Evolutionary conservation across 2,797 vertebrate species (phyloP).

Genomic region (Catamblyrhynchus diadema): DNA sequence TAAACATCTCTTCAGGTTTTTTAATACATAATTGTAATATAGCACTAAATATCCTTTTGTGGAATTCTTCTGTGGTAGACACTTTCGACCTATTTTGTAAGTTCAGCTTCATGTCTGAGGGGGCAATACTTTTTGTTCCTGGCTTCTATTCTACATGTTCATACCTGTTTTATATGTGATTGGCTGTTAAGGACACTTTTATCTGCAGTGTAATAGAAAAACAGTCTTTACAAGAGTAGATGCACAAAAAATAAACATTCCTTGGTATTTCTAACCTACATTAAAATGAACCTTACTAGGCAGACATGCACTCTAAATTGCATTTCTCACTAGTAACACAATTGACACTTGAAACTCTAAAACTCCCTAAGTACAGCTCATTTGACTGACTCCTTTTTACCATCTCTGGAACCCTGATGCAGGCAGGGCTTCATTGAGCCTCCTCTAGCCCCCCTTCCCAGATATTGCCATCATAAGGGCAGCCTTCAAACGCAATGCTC

Average conservation of each 20-base stretch:
- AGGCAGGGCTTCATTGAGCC: background rate
- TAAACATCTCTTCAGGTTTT: background rate
- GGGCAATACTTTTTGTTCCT: background rate
- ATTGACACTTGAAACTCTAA: background rate
- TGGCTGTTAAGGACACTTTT: background rate
- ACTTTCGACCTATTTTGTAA: background rate
- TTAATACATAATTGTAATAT: background rate
- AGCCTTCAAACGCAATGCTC: background rate
- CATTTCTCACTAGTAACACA: background rate
- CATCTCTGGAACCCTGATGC: background rate
- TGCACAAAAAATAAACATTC: background rate
- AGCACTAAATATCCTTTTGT: background rate
- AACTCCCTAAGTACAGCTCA: background rate
- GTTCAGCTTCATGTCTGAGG: background rate
- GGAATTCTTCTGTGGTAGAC: background rate
- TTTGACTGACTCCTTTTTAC: background rate
- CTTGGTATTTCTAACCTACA: background rate
- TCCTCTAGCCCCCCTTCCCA: background rate
- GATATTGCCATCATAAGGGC: background rate
- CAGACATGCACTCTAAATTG: background rate
- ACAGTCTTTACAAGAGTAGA: background rate
- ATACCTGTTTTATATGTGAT: background rate
- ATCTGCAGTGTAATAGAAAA: background rate
- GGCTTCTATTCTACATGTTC: background rate
- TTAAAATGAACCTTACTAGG: background rate